phyloP scores from a whole-genome alignment of 1,140 invertebrate species.

The Cotesia glomerata region DNA sequence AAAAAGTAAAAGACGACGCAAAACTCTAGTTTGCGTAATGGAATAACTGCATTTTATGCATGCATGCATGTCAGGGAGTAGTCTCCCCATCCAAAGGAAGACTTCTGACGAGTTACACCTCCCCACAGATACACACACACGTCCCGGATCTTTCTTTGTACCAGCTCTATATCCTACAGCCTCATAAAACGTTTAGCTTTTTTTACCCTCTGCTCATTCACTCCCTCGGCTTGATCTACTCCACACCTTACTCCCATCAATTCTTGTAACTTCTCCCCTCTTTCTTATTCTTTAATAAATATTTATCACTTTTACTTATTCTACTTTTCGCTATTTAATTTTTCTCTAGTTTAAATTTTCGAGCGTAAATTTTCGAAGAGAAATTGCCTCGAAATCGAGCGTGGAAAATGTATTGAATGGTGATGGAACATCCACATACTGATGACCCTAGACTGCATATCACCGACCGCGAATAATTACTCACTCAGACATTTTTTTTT shows the following conservation, averaged over 20 bases:
- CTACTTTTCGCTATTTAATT: no score
- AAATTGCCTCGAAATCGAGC: constrained; percentile 18
- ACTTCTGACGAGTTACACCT: constrained; percentile 3
- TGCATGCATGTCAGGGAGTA: not conserved
- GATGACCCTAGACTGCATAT: not conserved
- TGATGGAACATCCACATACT: not conserved
- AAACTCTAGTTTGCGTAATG: not conserved
- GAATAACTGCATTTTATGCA: not conserved
- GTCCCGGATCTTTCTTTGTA: no score
- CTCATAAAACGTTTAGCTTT: not conserved
- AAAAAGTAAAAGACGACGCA: not conserved
- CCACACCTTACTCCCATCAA: not conserved
- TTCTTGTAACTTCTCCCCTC: not conserved
- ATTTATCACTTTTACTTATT: no score
- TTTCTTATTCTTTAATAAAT: not conserved
- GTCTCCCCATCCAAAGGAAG: not conserved
- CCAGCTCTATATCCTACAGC: not conserved
- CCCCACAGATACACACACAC: not conserved
- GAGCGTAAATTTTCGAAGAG: no score
- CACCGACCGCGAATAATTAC: constrained; percentile 20
- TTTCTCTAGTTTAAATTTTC: no score
- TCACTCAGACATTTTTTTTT: constrained; percentile 3
- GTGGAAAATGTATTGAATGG: constrained; percentile 16
- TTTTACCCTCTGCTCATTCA: constrained; percentile 4
- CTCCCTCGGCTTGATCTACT: not conserved